Evolutionary conservation across 2,888 invertebrate genomes (phyloP).

Genomic region (Aplocera efformata): DNA sequence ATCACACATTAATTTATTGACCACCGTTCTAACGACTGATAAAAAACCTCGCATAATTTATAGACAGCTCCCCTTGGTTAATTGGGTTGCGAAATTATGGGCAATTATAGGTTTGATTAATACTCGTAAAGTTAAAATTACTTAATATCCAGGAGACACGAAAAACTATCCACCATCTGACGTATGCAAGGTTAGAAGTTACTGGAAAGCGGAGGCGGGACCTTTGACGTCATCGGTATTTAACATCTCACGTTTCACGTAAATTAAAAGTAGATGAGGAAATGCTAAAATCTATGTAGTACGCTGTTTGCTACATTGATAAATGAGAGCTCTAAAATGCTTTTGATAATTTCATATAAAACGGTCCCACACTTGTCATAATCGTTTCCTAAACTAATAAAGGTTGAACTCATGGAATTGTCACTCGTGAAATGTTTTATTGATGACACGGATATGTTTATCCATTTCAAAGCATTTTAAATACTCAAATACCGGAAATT

Average conservation of each 20-base stretch:
- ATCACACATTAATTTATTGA: conserved; percentile 5
- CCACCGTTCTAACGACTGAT: conserved; percentile 5
- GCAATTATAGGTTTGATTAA: too few species aligned
- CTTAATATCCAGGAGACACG: too few species aligned
- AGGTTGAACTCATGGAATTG: conserved; percentile 26
- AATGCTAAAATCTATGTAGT: too few species aligned
- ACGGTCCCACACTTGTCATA: conserved; percentile 30
- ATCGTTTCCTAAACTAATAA: conserved; percentile 41
- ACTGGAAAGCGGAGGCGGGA: too few species aligned
- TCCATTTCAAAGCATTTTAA: conserved; percentile 9
- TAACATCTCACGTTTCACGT: too few species aligned
- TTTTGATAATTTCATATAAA: conserved; percentile 29
- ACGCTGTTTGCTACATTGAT: too few species aligned
- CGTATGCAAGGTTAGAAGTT: too few species aligned
- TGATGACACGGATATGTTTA: conserved; percentile 22
- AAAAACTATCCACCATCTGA: too few species aligned
- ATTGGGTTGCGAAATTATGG: conserved; percentile 8
- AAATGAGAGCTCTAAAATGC: conserved; percentile 6
- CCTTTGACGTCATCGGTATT: too few species aligned
- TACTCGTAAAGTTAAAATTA: too few species aligned
- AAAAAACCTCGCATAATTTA: conserved; percentile 11
- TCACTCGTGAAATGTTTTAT: conserved; percentile 36
- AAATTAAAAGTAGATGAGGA: too few species aligned
- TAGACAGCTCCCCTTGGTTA: conserved; percentile 4
- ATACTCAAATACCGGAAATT: not conserved